Evolutionary conservation across 37 sponge, comb jelly and placozoan species (phyloP).

Genomic region (Halisarca cf. caerulea): DNA sequence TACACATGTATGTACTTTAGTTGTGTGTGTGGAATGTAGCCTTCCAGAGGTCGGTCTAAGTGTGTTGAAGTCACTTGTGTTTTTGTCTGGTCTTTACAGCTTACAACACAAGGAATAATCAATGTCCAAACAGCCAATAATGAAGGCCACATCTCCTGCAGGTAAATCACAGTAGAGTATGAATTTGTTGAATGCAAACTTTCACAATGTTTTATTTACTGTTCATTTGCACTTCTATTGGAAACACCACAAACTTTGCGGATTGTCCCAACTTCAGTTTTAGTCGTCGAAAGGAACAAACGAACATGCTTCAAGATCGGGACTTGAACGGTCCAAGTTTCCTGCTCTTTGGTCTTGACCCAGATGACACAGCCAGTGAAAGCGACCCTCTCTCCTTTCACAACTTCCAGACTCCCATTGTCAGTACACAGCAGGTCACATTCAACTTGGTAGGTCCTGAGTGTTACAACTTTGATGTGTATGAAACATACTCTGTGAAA

Average conservation of each 20-base stretch:
- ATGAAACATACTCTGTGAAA: too few relatives aligned
- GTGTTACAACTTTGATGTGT: too few relatives aligned
- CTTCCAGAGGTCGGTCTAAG: too few relatives aligned
- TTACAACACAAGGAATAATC: slow-evolving; percentile 15
- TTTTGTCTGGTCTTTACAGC: not conserved
- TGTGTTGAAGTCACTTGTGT: too few relatives aligned
- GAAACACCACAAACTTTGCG: too few relatives aligned
- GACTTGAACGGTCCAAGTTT: not conserved
- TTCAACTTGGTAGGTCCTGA: slow-evolving; percentile 5
- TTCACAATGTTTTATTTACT: too few relatives aligned
- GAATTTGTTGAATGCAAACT: too few relatives aligned
- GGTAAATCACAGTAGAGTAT: not conserved
- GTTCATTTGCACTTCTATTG: too few relatives aligned
- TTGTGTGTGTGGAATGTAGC: too few relatives aligned
- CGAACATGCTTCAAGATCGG: not conserved
- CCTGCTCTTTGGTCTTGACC: slow-evolving; percentile 28
- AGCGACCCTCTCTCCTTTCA: not conserved
- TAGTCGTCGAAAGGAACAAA: slow-evolving; percentile 1
- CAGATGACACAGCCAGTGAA: not conserved
- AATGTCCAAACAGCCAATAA: not conserved
- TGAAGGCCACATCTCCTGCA: slow-evolving; percentile 5
- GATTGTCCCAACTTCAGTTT: too few relatives aligned
- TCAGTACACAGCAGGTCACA: slow-evolving; percentile 1
- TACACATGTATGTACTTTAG: too few relatives aligned
- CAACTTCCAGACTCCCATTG: not conserved